These are phyloP conservation scores for Drosophila tsacasi DNA, from an alignment of 1,140 invertebrate species.

Conservation along the genomic window DNA sequence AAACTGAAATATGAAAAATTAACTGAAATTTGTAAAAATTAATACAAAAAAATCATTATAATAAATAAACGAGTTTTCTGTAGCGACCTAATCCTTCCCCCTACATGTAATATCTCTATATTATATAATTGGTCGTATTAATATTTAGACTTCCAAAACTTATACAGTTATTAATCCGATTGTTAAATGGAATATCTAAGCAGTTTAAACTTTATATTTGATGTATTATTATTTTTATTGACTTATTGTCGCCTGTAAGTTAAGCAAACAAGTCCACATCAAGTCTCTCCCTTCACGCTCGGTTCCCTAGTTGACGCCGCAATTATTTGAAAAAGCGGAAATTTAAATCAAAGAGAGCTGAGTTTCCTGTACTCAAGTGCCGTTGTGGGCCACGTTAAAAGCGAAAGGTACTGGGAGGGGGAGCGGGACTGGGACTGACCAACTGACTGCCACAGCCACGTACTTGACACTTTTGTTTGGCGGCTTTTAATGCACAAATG, in stretches of 20 bases:
- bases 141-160: neutral
- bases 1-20: too few species aligned
- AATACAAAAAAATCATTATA: too few species aligned
- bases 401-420: slow-evolving; percentile 32
- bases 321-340: slow-evolving; percentile 50
- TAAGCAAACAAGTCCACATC: neutral
- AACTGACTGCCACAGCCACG: slow-evolving; percentile 50
- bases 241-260: slow-evolving; percentile 4
- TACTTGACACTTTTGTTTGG: slow-evolving; percentile 72
- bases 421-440: slow-evolving; percentile 6
- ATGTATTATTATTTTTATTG: neutral
- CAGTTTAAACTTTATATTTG: neutral
- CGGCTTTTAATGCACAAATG: slow-evolving; percentile 76
- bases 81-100: too few species aligned
- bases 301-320: slow-evolving; percentile 18
- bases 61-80: too few species aligned
- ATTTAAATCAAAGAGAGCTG: slow-evolving; percentile 48
- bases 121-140: too few species aligned
- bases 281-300: slow-evolving; percentile 9
- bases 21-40: too few species aligned
- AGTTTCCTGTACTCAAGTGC: slow-evolving; percentile 36
- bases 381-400: slow-evolving; percentile 10
- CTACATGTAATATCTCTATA: too few species aligned
- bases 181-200: neutral
- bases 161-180: too few species aligned